Base-by-base conservation (phyloP, 2,888 invertebrate species). In the Argynnis bischoffii region DNA sequence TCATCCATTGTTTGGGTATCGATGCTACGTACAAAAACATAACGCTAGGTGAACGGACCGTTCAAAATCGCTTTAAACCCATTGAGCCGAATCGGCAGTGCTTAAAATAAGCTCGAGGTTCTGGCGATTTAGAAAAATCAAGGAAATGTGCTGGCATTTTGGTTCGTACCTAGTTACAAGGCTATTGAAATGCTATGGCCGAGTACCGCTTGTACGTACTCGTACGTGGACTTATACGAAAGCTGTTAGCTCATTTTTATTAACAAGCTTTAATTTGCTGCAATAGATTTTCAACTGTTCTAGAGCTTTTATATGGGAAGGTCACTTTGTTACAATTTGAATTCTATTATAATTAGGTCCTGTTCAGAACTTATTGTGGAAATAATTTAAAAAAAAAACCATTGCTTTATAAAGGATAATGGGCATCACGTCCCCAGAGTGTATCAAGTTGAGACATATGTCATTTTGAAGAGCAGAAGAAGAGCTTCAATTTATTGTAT, bases 101-200 rank as follows among this genome's bases (percentile, higher is more conserved):
- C 64, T 60, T 68, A 60, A 64, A 68, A 68, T 64, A 68, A 64
- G 48, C 59, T 50, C 47, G 18, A 21, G 60, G 59, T 59, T 68
- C 41, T 55, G 54, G 66, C 31, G 57, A 66, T 60, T 60, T 18
- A 60, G 63, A 63, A 53, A 66, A 66, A 60, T 60, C 53, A 61
- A 61, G 61, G 51, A 61, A 61, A 41, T 50, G 16, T 51, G 50
- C 50, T 53, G 3, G 50, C 51, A 61, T 61, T 61, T 51, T 61
- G 18, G 41, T 53, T 48, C 26, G n/a, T 61, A 61, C 18, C 61
- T 61, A 50, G 61, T 61, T 61, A 61, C 35, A 48, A 51, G 35
- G 53, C 51, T 61, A 61, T 61, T 61, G 61, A 51, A 53, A 51
- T 61, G 11, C 13, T 41, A 18, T 35, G 50, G 18, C 26, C 50